phyloP scores from a whole-genome alignment of 2,797 vertebrate genomes.

The Enteromius fasciolatus region DNA sequence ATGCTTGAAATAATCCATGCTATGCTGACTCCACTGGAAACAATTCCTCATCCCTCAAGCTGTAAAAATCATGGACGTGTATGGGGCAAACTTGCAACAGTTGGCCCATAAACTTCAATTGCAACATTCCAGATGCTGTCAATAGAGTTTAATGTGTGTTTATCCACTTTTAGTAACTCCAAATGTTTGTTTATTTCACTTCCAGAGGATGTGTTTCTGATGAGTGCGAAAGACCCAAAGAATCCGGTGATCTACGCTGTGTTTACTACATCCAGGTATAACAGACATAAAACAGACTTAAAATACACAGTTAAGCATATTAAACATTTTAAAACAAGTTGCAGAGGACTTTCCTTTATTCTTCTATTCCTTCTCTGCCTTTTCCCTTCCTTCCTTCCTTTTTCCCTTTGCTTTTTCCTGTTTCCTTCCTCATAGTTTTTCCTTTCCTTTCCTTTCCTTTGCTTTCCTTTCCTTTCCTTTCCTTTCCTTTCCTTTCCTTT shows the following conservation, averaged over 20 bases:
- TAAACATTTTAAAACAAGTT: background rate
- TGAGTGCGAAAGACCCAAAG: slow-evolving; percentile 97
- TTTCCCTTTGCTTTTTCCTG: slow-evolving; percentile 20
- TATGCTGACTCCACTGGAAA: slow-evolving; percentile 9
- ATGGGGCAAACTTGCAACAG: background rate
- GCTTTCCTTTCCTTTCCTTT: background rate
- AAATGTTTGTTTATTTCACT: background rate
- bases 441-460: background rate
- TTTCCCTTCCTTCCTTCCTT: background rate
- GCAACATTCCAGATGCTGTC: background rate
- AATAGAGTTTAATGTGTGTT: background rate
- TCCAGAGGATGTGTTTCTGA: slow-evolving; percentile 84
- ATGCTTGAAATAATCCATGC: background rate
- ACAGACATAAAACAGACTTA: background rate
- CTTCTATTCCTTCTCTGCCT: background rate
- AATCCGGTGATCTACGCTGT: slow-evolving; percentile 94
- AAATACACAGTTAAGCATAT: background rate
- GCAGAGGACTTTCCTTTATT: background rate
- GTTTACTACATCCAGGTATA: slow-evolving; percentile 97
- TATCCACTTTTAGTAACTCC: background rate
- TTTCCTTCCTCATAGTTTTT: background rate
- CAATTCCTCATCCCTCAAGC: background rate
- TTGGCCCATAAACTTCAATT: slow-evolving; percentile 9
- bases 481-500: too few relatives aligned
- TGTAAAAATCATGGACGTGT: background rate